Conservation (phyloP, 2,888 invertebrate species). For the Icerya purchasi region DNA sequence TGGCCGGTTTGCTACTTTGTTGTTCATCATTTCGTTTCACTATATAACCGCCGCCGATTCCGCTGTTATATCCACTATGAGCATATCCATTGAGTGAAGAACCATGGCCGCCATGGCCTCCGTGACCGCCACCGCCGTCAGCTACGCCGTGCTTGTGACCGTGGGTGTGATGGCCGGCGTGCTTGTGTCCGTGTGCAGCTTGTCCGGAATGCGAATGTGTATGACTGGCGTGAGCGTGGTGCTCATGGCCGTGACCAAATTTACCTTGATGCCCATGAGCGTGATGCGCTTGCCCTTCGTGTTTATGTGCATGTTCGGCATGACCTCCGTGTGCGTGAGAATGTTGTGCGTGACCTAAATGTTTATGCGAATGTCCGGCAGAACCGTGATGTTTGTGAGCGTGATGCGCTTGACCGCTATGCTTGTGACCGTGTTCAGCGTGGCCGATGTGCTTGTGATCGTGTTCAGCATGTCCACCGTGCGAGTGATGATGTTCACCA, state of each 20-base stretch:
- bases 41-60: conserved; percentile 9
- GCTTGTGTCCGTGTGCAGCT: conserved; percentile 17
- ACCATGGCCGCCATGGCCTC: conserved; percentile 6
- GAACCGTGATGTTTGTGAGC: conserved; percentile 16
- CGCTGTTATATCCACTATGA: not conserved
- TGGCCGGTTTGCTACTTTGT: not conserved
- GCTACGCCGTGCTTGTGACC: conserved; percentile 17
- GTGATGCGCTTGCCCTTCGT: conserved; percentile 17
- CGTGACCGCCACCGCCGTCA: conserved; percentile 14
- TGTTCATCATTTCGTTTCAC: conserved; percentile 15
- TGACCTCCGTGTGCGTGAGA: conserved; percentile 17
- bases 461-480: conserved; percentile 25
- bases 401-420: conserved; percentile 16
- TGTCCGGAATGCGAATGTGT: conserved; percentile 17
- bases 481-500: conserved; percentile 16
- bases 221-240: conserved; percentile 18
- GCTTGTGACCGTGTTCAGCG: conserved; percentile 17
- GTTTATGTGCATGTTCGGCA: conserved; percentile 17
- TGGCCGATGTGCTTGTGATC: conserved; percentile 26
- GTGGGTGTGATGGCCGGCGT: conserved; percentile 17
- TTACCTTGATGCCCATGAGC: conserved; percentile 18
- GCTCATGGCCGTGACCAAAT: conserved; percentile 19
- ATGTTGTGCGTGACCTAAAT: conserved; percentile 16
- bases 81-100: too few species aligned
- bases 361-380: conserved; percentile 16